Evolutionary conservation across 92 coral and sea anemone genomes (phyloP), one percentile per base, ranked within the genome.

Genomic region (Parazoanthus darwini): DNA sequence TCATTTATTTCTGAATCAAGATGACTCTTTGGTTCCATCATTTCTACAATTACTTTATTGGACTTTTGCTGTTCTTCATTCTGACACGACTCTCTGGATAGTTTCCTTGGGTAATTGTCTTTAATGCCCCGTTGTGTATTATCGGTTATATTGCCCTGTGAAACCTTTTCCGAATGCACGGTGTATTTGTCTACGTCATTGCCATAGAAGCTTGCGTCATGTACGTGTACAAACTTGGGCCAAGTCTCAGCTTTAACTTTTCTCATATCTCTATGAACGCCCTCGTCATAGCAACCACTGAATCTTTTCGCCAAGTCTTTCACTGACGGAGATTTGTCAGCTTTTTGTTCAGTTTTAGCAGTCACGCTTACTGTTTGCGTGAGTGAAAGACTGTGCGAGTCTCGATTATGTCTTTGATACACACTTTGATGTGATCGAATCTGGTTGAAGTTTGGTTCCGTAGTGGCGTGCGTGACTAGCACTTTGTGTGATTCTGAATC

Each of bases 231-330:
- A 86, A 79, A 77, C 81, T 92, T 92, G 5, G 95, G 94, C 95
- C 95, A 94, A 11, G 91, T 91, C 78, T 94, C 95, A 13, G 97
- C 93, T 82, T 91, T 93, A 7, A 89, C 95, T 35, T 90, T 90
- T 79, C 92, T 79, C 86, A 91, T 86, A 39, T 95, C 98, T 81
- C 90, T 68, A 25, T 81, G 79, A 67, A 70, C 85, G 67, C 66
- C 84, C 23, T 91, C 91, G 58, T 84, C 94, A 82, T 88, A 71
- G 44, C 67, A 77, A 66, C 92, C 93, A 79, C 93, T 92, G 39
- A 93, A 95, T 78, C 94, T 90, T 72, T 87, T 93, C 23, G 96
- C 98, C 58, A 95, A 85, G 36, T 93, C 98, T 90, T 89, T 91
- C 14, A 95, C 98, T 2, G 98, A 91, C 10, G 90, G 92, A 86